Conservation (phyloP, 30 jellyfish, hydroid and myxozoan genomes). For the Chironex yamaguchii region DNA sequence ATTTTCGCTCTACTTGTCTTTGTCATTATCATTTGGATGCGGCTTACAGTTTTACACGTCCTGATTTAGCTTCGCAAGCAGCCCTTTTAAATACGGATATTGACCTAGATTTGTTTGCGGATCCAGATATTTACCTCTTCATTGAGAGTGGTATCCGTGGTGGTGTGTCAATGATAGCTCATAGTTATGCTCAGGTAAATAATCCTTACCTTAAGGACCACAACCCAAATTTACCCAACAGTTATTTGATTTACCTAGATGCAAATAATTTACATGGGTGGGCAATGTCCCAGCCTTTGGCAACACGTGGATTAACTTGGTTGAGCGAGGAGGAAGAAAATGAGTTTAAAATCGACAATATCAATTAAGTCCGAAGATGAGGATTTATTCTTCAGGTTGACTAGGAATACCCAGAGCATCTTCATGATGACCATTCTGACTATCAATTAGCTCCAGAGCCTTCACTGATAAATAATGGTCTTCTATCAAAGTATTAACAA, state of each 20-base stretch:
- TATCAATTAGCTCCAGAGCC: conserved; percentile 79
- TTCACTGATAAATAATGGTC: too few species aligned
- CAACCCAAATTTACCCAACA: conserved; percentile 16
- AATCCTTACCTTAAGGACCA: not conserved
- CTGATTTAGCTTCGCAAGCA: conserved; percentile 69
- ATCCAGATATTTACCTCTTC: conserved; percentile 16
- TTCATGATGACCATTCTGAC: conserved; percentile 70
- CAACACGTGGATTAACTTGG: conserved; percentile 74
- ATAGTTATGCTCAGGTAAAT: conserved; percentile 54
- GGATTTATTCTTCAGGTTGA: conserved; percentile 65
- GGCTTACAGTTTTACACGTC: conserved; percentile 33
- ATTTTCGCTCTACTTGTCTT: conserved; percentile 21
- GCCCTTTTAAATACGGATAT: conserved; percentile 29
- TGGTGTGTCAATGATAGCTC: conserved; percentile 28
- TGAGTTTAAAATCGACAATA: not conserved
- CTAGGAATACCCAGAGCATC: conserved; percentile 64
- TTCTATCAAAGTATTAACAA: too few species aligned
- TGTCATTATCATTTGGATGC: conserved; percentile 53
- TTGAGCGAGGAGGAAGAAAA: conserved; percentile 24
- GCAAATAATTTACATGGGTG: conserved; percentile 84
- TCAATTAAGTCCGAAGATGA: not conserved
- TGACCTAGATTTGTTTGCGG: conserved; percentile 17
- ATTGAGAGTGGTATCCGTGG: conserved; percentile 68
- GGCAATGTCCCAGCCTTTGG: conserved; percentile 79
- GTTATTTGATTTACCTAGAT: conserved; percentile 56